Conservation (phyloP, 2,888 invertebrate species). For the Epirrita christyi region DNA sequence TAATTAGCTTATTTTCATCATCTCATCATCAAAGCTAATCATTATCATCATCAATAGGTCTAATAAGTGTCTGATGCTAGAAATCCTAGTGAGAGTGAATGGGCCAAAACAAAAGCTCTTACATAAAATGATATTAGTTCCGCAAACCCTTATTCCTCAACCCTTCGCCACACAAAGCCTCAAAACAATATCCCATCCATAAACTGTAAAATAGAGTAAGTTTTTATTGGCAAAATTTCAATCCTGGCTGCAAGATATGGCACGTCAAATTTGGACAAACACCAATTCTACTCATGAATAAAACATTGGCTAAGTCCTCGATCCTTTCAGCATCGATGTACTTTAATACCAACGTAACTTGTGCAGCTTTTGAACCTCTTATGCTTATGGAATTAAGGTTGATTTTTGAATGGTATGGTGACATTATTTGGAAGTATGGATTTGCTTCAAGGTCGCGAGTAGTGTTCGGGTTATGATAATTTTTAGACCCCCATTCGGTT, state of each 20-base stretch:
- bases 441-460: slow-evolving; percentile 53
- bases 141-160: slow-evolving; percentile 1
- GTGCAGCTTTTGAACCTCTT: slow-evolving; percentile 30
- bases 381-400: slow-evolving; percentile 31
- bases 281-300: slow-evolving; percentile 71
- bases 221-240: slow-evolving; percentile 59
- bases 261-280: slow-evolving; percentile 78
- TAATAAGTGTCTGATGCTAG: too few relatives aligned
- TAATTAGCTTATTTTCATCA: too few relatives aligned
- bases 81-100: not conserved
- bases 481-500: slow-evolving; percentile 61
- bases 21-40: too few relatives aligned
- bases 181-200: slow-evolving; percentile 37
- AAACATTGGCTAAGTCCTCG: slow-evolving; percentile 57
- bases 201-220: slow-evolving; percentile 45
- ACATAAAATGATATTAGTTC: slow-evolving; percentile 10
- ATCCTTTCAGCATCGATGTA: slow-evolving; percentile 58
- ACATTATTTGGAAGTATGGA: slow-evolving; percentile 27
- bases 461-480: slow-evolving; percentile 64
- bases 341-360: slow-evolving; percentile 36
- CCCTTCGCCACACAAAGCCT: slow-evolving; percentile 20
- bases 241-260: slow-evolving; percentile 59
- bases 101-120: not conserved
- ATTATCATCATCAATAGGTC: too few relatives aligned
- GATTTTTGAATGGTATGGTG: not conserved